These are phyloP conservation scores for Alaudala cheleensis DNA, from an alignment of 2,113 vertebrate species.

Conservation along the genomic window DNA sequence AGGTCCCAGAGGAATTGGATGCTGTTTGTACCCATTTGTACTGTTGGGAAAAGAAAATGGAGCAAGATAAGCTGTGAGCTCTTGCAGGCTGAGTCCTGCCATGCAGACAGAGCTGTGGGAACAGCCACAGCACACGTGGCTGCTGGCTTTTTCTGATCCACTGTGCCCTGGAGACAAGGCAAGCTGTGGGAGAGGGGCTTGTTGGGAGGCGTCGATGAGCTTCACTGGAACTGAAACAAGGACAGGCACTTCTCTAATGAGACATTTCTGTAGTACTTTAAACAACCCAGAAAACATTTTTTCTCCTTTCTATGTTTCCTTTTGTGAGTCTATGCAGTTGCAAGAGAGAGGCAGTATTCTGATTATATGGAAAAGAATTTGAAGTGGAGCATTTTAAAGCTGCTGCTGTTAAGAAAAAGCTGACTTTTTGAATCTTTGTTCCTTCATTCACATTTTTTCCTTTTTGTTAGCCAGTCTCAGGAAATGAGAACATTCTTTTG, in stretches of 20 bases:
- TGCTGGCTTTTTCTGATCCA: neutral
- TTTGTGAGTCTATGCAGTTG: neutral
- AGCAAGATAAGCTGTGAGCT: neutral
- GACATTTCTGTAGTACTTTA: neutral
- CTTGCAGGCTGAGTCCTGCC: neutral
- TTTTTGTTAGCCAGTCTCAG: slow-evolving; percentile 50
- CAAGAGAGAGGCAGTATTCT: neutral
- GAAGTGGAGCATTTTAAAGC: neutral
- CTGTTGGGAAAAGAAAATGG: accelerated
- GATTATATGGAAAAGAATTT: neutral
- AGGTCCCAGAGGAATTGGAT: neutral
- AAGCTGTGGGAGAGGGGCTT: neutral
- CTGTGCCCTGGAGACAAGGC: neutral
- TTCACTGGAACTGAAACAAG: neutral
- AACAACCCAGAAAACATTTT: neutral
- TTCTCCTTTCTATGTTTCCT: neutral
- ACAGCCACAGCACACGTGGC: accelerated
- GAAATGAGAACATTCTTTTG: slow-evolving; percentile 71
- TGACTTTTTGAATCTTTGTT: slow-evolving; percentile 40
- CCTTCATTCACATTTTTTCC: slow-evolving; percentile 36
- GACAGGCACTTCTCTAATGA: neutral
- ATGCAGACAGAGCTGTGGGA: neutral
- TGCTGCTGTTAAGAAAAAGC: slow-evolving; percentile 7
- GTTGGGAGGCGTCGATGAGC: neutral
- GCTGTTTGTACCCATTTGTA: neutral